Evolutionary conservation across 2,113 vertebrate species (phyloP).

Genomic region (Microtus ochrogaster): DNA sequence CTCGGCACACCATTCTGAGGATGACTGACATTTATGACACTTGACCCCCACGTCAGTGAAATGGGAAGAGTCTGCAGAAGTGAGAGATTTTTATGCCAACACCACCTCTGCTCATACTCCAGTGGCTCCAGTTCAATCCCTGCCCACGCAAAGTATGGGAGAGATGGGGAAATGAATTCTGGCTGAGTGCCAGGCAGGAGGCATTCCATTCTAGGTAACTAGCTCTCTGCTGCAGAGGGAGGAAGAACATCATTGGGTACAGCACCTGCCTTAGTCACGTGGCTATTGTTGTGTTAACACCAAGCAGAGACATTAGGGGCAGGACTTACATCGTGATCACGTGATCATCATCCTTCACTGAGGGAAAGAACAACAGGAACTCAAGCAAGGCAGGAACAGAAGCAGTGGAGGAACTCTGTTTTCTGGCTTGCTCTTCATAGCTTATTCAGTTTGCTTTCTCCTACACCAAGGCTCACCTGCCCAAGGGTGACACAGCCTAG

Average conservation of each 20-base stretch:
- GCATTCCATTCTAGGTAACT: neutral
- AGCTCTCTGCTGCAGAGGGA: neutral
- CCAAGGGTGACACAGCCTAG: neutral
- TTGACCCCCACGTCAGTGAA: neutral
- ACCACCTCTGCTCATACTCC: neutral
- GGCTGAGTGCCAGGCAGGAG: neutral
- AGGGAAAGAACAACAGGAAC: neutral
- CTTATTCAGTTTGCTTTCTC: neutral
- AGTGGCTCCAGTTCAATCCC: neutral
- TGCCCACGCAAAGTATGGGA: neutral
- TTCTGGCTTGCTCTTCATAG: neutral
- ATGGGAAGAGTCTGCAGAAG: neutral
- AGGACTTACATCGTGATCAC: neutral
- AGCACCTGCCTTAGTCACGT: neutral
- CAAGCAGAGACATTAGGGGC: neutral
- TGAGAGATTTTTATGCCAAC: neutral
- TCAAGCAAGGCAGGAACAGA: neutral
- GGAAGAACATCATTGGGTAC: neutral
- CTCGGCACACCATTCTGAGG: neutral
- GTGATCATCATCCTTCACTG: neutral
- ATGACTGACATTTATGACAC: neutral
- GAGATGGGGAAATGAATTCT: neutral
- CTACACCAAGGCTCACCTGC: neutral
- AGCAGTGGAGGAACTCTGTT: neutral
- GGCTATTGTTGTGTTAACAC: neutral